A percentile compares a stretch with the other conserved stretches of the same genome.
These are phyloP conservation scores for Sabatieria punctata DNA, from an alignment of 2,888 invertebrate genomes.

Conservation along the genomic window DNA sequence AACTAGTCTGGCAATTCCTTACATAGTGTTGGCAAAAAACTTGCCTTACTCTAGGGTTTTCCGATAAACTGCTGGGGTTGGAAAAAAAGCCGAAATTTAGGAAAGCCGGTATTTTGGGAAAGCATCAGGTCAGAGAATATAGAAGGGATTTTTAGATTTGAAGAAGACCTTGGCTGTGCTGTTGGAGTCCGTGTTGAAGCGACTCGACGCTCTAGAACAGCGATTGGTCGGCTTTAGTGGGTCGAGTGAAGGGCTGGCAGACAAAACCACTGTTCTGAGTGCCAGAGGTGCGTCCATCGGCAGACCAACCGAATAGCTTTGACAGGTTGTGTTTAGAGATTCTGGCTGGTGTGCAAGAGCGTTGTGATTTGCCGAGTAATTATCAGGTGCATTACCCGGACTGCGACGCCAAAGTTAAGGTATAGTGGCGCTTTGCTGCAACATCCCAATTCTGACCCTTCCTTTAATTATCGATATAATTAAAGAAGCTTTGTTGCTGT, in stretches of 20 bases:
- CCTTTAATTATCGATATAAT: too few species aligned
- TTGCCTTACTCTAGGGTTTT: too few species aligned
- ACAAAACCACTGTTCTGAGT: neutral
- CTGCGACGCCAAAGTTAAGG: slow-evolving; percentile 29
- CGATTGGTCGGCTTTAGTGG: slow-evolving; percentile 14
- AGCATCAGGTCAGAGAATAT: too few species aligned
- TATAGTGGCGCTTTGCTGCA: slow-evolving; percentile 13
- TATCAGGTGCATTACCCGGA: slow-evolving; percentile 25
- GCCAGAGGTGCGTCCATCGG: neutral
- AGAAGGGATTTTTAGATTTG: slow-evolving; percentile 29
- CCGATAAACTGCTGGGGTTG: too few species aligned
- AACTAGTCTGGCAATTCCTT: too few species aligned
- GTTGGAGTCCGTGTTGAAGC: slow-evolving; percentile 28
- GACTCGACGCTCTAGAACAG: slow-evolving; percentile 25
- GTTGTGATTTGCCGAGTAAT: slow-evolving; percentile 24
- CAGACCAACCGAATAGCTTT: neutral
- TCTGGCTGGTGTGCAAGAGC: slow-evolving; percentile 25
- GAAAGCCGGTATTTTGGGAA: too few species aligned
- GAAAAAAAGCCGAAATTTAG: too few species aligned
- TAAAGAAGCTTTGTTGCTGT: slow-evolving; percentile 5
- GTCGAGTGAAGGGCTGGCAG: neutral
- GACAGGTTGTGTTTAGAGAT: slow-evolving; percentile 19
- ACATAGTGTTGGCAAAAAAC: too few species aligned
- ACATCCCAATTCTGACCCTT: neutral
- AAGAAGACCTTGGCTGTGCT: slow-evolving; percentile 34